Conservation (phyloP, 2,797 vertebrate genomes). For the Danio jaintianensis region DNA sequence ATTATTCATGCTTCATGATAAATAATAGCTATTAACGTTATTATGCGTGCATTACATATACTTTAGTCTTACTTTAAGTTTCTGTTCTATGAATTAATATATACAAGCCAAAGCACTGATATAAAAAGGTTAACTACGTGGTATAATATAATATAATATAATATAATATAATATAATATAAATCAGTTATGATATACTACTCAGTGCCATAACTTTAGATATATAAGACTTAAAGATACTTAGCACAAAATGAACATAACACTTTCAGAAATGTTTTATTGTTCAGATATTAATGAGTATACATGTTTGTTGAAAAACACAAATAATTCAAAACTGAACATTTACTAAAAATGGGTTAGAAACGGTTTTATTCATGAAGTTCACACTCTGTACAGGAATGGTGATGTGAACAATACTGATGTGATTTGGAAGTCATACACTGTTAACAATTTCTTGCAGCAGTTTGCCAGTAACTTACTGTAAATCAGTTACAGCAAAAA, state of each 20-base stretch:
- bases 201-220: too few relatives aligned
- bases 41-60: background rate
- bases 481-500: too few relatives aligned
- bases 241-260: background rate
- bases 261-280: background rate
- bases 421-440: background rate
- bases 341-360: background rate
- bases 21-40: background rate
- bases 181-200: too few relatives aligned
- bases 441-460: too few relatives aligned
- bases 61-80: background rate
- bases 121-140: background rate
- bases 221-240: background rate
- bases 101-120: background rate
- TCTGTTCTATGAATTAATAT: background rate
- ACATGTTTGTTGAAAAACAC: background rate
- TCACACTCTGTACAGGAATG: background rate
- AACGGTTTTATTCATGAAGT: background rate
- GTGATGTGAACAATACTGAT: background rate
- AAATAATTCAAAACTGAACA: background rate
- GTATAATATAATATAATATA: background rate
- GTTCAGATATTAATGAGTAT: background rate
- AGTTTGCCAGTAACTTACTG: too few relatives aligned
- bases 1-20: background rate
- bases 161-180: background rate